Conservation (phyloP, 2,113 vertebrate genomes). For the Numenius arquata region DNA sequence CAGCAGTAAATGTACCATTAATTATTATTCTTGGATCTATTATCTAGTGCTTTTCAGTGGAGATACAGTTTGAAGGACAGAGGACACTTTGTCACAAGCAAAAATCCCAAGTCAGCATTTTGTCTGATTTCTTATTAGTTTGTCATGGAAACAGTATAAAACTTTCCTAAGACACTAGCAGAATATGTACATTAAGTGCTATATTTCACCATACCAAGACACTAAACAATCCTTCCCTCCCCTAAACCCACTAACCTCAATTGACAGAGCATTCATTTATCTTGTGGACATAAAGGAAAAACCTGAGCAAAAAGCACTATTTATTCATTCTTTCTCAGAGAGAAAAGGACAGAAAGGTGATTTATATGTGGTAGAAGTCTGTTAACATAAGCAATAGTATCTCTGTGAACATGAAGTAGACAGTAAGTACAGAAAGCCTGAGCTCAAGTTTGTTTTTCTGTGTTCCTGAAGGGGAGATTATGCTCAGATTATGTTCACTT, state of each 20-base stretch:
- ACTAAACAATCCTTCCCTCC: background rate
- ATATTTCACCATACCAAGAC: background rate
- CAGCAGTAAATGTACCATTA: background rate
- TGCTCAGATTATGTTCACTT: background rate
- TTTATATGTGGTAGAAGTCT: background rate
- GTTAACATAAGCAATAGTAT: background rate
- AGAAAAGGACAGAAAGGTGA: background rate
- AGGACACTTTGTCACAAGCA: background rate
- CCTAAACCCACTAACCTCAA: background rate
- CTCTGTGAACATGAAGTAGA: background rate
- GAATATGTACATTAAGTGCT: background rate
- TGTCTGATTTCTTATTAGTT: background rate
- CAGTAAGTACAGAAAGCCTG: background rate
- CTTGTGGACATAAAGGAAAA: background rate
- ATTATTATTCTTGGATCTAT: background rate
- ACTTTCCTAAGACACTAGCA: background rate
- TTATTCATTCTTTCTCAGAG: background rate
- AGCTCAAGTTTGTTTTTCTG: background rate
- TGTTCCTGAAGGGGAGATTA: background rate
- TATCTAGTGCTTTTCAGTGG: background rate
- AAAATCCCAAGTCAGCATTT: slow-evolving; percentile 13
- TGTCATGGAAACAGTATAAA: background rate
- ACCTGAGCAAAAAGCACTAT: background rate
- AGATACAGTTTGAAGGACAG: slow-evolving; percentile 34
- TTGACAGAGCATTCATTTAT: background rate